Conservation (phyloP, 92 coral and sea anemone species). For the Epizoanthus scotinus region DNA sequence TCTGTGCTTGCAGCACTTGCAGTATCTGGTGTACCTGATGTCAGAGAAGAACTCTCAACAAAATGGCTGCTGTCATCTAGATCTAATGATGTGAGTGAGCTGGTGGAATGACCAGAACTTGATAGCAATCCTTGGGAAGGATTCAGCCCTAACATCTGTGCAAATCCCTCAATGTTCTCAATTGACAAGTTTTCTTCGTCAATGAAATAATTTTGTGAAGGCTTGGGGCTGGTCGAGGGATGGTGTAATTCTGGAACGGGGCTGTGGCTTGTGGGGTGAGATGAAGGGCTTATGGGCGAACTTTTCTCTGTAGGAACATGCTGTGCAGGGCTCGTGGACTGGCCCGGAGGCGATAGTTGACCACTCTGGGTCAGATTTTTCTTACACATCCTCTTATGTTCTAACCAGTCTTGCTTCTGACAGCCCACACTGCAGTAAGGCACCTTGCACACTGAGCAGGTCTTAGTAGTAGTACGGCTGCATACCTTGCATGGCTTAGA, state of each 20-base stretch:
- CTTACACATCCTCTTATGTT: slow-evolving; percentile 71
- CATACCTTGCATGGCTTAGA: slow-evolving; percentile 75
- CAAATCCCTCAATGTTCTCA: slow-evolving; percentile 59
- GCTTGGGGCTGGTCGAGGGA: neutral
- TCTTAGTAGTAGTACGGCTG: slow-evolving; percentile 59
- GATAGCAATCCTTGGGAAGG: neutral
- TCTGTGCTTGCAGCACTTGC: no score
- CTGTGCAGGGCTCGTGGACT: neutral
- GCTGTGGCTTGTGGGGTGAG: neutral
- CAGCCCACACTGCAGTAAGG: slow-evolving; percentile 95
- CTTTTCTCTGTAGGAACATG: neutral
- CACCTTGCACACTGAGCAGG: slow-evolving; percentile 85
- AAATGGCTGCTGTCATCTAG: slow-evolving; percentile 6
- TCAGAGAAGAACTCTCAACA: neutral
- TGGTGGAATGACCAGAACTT: slow-evolving; percentile 28
- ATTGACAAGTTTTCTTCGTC: slow-evolving; percentile 49
- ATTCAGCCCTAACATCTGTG: slow-evolving; percentile 53
- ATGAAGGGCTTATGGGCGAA: neutral
- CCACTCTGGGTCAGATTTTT: neutral
- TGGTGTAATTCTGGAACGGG: neutral
- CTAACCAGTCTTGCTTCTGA: slow-evolving; percentile 79
- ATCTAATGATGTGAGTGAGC: slow-evolving; percentile 28
- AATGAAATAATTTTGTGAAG: neutral
- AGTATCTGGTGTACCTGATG: neutral
- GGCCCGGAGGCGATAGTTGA: neutral